Base-by-base conservation (phyloP, 2,113 vertebrate species). In the Odocoileus hemionus region DNA sequence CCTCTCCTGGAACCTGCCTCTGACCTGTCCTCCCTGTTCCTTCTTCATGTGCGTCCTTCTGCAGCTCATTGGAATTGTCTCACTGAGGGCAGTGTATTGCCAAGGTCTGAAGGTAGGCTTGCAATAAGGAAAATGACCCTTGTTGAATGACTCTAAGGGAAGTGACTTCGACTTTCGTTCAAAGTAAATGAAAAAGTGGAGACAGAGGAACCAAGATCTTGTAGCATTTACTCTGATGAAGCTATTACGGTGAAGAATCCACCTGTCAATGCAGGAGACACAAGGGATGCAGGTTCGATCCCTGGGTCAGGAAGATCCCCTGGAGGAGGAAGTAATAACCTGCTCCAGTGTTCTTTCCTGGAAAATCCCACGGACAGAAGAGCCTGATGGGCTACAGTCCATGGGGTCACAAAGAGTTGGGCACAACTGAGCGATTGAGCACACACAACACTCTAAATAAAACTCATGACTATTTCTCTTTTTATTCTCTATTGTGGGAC, bases 21-120 rank as follows among this genome's bases (percentile, higher is more conserved):
- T 43, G 39, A 12, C 70, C 39, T 43, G 23, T 76, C 15, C 12
- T 43, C 70, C 23, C 39, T 14, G 25, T 12, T 43, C 23, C 39
- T 43, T 6, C 12, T 76, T 76, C 36, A 76, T 1, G 1, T 26
- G 70, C 43, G 6, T 26, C 23, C 23, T 43, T 76, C 70, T 76
- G 23, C 1, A 39, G 70, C 39, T 76, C 70, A 76, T 4, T 57
- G 92, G 54, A 80, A 93, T 92, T 97, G 83, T 96, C 96, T 91
- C 96, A 85, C n/a, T 57, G 93, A 94, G 98, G 96, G 87, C 89
- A 97, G 45, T 94, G 89, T 95, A 96, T 95, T 86, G 58, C 23
- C 82, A 67, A 43, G n/a, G 80, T 96, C 80, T 79, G 96, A 98
- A 98, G 88, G 39, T 86, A 98, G 98, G 96, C 95, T 98, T 97